Percentiles rank a stretch among this genome's conserved stretches.
Evolutionary conservation across 2,888 invertebrate genomes (phyloP).

Genomic region (Diadromus collaris): DNA sequence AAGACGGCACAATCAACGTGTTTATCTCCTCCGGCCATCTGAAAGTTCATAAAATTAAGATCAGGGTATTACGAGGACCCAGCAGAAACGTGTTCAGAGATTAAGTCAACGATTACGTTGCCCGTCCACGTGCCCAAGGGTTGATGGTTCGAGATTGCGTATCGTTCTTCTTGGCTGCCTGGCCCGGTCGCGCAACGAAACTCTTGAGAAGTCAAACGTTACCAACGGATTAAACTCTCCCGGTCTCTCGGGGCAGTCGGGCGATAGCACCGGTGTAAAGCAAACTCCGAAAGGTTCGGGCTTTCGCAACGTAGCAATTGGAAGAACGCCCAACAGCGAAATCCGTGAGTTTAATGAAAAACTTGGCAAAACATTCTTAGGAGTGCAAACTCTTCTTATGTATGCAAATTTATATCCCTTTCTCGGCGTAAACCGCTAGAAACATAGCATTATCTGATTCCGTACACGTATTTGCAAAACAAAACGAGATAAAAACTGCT

Average conservation of each 20-base stretch:
- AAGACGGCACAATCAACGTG: neutral
- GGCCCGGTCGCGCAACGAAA: constrained; percentile 30
- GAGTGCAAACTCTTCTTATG: constrained; percentile 9
- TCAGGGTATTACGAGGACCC: constrained; percentile 23
- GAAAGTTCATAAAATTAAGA: constrained; percentile 26
- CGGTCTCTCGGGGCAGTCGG: constrained; percentile 11
- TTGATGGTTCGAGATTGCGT: constrained; percentile 38
- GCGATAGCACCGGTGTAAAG: constrained; percentile 33
- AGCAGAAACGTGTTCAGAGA: constrained; percentile 29
- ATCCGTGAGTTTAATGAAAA: constrained; percentile 37
- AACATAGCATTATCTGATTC: constrained; percentile 19
- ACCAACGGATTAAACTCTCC: constrained; percentile 50
- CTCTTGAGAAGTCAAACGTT: constrained; percentile 42
- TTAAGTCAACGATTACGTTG: constrained; percentile 21
- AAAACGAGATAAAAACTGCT: constrained; percentile 10
- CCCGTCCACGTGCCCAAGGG: constrained; percentile 27
- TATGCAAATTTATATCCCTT: constrained; percentile 3
- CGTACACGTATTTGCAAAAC: constrained; percentile 8
- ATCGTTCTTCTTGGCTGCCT: constrained; percentile 10
- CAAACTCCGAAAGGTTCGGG: constrained; percentile 42
- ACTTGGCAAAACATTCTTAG: constrained; percentile 31
- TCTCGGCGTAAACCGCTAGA: neutral
- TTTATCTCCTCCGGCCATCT: constrained; percentile 23
- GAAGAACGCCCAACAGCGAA: constrained; percentile 22
- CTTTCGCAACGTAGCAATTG: constrained; percentile 1